phyloP scores from a whole-genome alignment of 35 echinoderm and acorn worm genomes.

The Ptychodera flava region DNA sequence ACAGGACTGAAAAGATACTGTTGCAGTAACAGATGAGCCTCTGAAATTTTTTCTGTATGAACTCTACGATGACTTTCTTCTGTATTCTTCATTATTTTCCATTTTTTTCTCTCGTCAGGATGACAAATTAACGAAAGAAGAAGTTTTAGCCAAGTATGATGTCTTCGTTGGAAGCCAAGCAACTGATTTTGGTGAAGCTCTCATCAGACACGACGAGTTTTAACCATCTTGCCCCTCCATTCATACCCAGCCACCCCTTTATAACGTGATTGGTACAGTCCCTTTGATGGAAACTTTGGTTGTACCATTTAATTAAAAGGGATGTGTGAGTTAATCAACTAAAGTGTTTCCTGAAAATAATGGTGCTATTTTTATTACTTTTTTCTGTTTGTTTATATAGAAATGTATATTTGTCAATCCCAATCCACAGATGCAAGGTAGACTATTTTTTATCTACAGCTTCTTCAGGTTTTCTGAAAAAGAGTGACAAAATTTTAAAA shows the following conservation, averaged over 20 bases:
- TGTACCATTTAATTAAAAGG: not conserved
- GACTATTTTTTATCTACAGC: too few relatives aligned
- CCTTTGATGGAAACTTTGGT: not conserved
- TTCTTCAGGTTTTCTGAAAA: too few relatives aligned
- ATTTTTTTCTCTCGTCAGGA: constrained; percentile 65
- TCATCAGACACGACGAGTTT: constrained; percentile 95
- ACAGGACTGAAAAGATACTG: too few relatives aligned
- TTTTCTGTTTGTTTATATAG: too few relatives aligned
- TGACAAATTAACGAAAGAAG: constrained; percentile 60
- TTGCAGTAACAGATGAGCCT: too few relatives aligned
- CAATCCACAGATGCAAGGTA: too few relatives aligned
- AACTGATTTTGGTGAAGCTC: constrained; percentile 92
- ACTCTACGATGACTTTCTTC: too few relatives aligned
- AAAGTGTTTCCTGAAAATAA: not conserved
- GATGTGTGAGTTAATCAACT: not conserved
- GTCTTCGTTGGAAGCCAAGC: constrained; percentile 96
- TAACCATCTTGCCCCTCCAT: not conserved
- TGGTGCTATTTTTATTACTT: not conserved
- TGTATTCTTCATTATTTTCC: too few relatives aligned
- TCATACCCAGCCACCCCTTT: not conserved
- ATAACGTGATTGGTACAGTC: not conserved
- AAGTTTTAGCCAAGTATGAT: constrained; percentile 74
- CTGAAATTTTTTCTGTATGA: too few relatives aligned
- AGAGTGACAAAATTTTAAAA: too few relatives aligned
- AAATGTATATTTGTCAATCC: too few relatives aligned